phyloP scores from a whole-genome alignment of 2,888 invertebrate species.

The Embidobia sp. region DNA sequence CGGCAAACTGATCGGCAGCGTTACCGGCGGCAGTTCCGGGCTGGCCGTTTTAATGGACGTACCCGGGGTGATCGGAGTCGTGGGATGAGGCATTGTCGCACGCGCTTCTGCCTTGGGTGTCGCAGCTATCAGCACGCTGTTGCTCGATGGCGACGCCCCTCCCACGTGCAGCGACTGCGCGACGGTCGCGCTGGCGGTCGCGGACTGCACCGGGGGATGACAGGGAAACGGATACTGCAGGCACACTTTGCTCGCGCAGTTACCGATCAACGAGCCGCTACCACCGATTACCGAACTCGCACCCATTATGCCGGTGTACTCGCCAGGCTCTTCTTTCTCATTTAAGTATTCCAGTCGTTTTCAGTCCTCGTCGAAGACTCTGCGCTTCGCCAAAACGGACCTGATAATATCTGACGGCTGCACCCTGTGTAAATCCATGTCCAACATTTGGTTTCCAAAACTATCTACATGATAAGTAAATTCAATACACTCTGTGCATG shows the following conservation, averaged over 20 bases:
- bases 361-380: slow-evolving; percentile 97
- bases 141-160: slow-evolving; percentile 70
- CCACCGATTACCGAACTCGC: slow-evolving; percentile 73
- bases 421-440: slow-evolving; percentile 89
- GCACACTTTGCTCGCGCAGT: slow-evolving; percentile 82
- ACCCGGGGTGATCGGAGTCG: slow-evolving; percentile 78
- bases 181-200: too few relatives aligned
- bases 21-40: slow-evolving; percentile 78
- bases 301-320: slow-evolving; percentile 81
- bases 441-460: too few relatives aligned
- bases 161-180: slow-evolving; percentile 66
- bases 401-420: slow-evolving; percentile 97
- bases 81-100: slow-evolving; percentile 72
- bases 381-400: slow-evolving; percentile 94
- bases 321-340: slow-evolving; percentile 89
- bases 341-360: slow-evolving; percentile 94
- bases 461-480: too few relatives aligned
- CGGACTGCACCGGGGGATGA: slow-evolving; percentile 85
- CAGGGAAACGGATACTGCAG: slow-evolving; percentile 91
- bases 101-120: slow-evolving; percentile 73
- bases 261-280: slow-evolving; percentile 60
- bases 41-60: slow-evolving; percentile 77
- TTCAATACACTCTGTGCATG: too few relatives aligned
- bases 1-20: slow-evolving; percentile 72
- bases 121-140: slow-evolving; percentile 77